phyloP scores from a whole-genome alignment of 1,140 invertebrate species.

The Drosophila pruinosa region DNA sequence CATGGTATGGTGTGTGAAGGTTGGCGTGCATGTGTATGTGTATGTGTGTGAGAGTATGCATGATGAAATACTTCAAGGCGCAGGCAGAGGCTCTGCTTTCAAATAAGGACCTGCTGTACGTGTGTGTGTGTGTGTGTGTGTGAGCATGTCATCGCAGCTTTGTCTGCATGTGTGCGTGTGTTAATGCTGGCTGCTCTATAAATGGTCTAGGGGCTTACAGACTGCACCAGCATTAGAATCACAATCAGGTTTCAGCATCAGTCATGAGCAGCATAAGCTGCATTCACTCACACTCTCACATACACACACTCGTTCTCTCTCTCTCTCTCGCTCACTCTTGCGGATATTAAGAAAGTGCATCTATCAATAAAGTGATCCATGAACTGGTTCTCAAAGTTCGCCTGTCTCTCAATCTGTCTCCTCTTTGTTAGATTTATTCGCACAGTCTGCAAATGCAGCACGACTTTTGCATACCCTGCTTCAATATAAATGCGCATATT shows the following conservation, averaged over 20 bases:
- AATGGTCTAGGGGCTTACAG: not conserved
- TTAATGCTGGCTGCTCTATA: slow-evolving; percentile 10
- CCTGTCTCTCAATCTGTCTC: not conserved
- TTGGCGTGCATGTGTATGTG: not conserved
- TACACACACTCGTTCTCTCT: not conserved
- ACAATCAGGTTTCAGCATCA: slow-evolving; percentile 30
- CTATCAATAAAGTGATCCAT: slow-evolving; percentile 24
- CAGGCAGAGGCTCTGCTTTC: slow-evolving; percentile 22
- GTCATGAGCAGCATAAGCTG: not conserved
- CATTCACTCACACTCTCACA: not conserved
- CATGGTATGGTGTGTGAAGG: slow-evolving; percentile 1
- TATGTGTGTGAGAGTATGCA: slow-evolving; percentile 13
- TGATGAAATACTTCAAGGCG: slow-evolving; percentile 34
- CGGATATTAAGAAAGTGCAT: slow-evolving; percentile 15
- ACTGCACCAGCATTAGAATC: slow-evolving; percentile 24
- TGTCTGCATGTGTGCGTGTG: slow-evolving; percentile 12
- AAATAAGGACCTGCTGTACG: slow-evolving; percentile 26
- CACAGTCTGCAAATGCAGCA: not conserved
- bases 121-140: not conserved
- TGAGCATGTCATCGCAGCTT: slow-evolving; percentile 1
- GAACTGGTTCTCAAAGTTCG: slow-evolving; percentile 51
- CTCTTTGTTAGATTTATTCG: not conserved
- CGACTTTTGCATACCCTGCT: no score
- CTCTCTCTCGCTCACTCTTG: not conserved
- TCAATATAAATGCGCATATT: no score